Percentiles rank a stretch among this genome's conserved stretches.
Conservation (phyloP, 2,797 vertebrate species). For the Parauchenoglanis ngamensis region DNA sequence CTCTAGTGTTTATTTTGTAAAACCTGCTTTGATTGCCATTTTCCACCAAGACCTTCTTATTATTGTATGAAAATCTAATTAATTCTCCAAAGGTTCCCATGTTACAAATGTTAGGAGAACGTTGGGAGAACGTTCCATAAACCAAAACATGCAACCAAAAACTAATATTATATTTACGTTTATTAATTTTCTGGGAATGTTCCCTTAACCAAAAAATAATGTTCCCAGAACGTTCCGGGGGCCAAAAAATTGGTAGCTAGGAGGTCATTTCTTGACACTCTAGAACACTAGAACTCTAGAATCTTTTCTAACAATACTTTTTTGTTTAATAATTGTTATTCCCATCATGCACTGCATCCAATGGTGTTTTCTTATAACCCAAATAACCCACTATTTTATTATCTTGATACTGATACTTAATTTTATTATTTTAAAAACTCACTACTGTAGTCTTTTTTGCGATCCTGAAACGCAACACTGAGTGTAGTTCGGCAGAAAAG, state of each 20-base stretch:
- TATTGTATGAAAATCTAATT: background rate
- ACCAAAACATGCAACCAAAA: no score
- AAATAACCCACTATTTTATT: background rate
- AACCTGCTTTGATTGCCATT: background rate
- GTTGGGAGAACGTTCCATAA: no score
- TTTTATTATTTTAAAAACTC: background rate
- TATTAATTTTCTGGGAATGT: no score
- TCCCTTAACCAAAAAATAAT: no score
- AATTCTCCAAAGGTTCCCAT: no score
- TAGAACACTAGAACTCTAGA: background rate
- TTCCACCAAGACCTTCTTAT: background rate
- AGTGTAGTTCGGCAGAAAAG: background rate
- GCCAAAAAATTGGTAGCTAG: no score
- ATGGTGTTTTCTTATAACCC: background rate
- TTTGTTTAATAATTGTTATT: background rate
- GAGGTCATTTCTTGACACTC: background rate
- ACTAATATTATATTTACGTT: no score
- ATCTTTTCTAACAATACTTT: background rate
- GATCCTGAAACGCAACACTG: background rate
- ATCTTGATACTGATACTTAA: background rate
- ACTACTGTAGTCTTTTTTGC: background rate
- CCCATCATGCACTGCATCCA: constrained; percentile 1
- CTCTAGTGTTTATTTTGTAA: background rate
- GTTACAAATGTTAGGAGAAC: no score
- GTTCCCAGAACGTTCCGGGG: no score